These are phyloP conservation scores for Menidia menidia DNA, from an alignment of 2,797 vertebrate genomes.

Conservation along the genomic window DNA sequence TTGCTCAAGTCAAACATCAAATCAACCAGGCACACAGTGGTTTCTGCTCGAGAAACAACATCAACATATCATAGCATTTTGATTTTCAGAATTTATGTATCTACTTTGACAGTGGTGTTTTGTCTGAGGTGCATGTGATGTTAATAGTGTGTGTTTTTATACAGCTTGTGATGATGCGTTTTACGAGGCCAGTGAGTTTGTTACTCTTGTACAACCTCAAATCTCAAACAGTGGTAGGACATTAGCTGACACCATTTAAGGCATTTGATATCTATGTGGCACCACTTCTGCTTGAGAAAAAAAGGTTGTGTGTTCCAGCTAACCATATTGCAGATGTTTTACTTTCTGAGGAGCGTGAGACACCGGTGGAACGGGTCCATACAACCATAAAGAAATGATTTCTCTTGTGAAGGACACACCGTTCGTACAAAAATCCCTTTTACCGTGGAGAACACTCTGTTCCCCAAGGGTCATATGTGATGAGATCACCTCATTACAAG, in stretches of 20 bases:
- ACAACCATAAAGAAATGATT: constrained; percentile 53
- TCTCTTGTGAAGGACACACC: constrained; percentile 55
- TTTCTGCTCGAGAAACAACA: not conserved
- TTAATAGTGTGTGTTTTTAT: constrained; percentile 40
- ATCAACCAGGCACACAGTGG: not conserved
- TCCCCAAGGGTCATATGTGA: constrained; percentile 52
- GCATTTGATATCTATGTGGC: constrained; percentile 43
- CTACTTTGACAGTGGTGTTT: constrained; percentile 18
- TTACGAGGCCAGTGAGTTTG: constrained; percentile 43
- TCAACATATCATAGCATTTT: not conserved
- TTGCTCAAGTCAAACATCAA: constrained; percentile 17
- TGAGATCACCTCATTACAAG: constrained; percentile 64
- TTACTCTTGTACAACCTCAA: constrained; percentile 48
- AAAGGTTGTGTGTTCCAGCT: constrained; percentile 18
- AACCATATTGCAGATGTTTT: constrained; percentile 45
- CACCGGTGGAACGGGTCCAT: constrained; percentile 45
- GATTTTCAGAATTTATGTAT: not conserved
- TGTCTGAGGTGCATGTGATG: constrained; percentile 23
- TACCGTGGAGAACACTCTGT: constrained; percentile 61
- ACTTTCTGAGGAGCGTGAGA: constrained; percentile 46
- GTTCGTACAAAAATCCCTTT: constrained; percentile 53
- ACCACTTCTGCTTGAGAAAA: constrained; percentile 31
- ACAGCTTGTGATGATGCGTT: constrained; percentile 49
- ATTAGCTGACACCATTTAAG: constrained; percentile 22
- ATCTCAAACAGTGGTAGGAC: constrained; percentile 36